Evolutionary conservation across 2,888 invertebrate species (phyloP), one percentile per base, ranked within the genome.

Genomic region (Drosophila subsilvestris): DNA sequence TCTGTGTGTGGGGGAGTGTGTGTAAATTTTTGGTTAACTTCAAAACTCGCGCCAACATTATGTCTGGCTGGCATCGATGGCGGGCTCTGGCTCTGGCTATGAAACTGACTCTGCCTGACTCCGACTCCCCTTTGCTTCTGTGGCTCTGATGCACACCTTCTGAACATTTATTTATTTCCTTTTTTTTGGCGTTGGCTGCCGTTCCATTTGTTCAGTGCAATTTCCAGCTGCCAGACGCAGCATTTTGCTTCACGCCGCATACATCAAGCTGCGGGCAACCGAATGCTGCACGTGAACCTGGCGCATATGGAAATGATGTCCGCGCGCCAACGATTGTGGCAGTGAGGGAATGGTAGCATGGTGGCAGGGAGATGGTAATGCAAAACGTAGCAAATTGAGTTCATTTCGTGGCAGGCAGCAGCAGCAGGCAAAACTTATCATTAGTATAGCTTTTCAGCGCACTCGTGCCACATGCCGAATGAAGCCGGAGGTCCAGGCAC

Each of bases 401-500:
- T 89, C 89, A 89, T 90, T 90, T 89, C 83, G 74, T 69, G 75
- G 73, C 81, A 78, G 66, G 70, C 66, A 57, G 47, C 69, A 43
- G 37, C 37, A 37, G 57, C 69, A 69, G 69, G 71, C 69, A 75
- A 76, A 81, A 79, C 86, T 90, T 90, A 88, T 90, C 90, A 89
- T 89, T 89, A 89, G 89, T 90, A 90, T 90, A 89, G 90, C 89
- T 90, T 90, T 89, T 81, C 89, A 82, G 74, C 68, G 74, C 71
- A 76, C 83, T 73, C 74, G 75, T 65, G 66, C 61, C 76, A 84
- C 82, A 82, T 85, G 76, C 58, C 58, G 83, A 80, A 83, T 78
- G 81, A 83, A 73, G 74, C 68, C 27, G n/a, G 14, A 37, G 37
- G 37, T 37, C 37, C 59, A 50, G 63, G 58, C 58, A 55, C 47